Percentiles rank a stretch among this genome's conserved stretches.
These are phyloP conservation scores for Orthonychiurus folsomi DNA, from an alignment of 2,888 invertebrate genomes.

Conservation along the genomic window DNA sequence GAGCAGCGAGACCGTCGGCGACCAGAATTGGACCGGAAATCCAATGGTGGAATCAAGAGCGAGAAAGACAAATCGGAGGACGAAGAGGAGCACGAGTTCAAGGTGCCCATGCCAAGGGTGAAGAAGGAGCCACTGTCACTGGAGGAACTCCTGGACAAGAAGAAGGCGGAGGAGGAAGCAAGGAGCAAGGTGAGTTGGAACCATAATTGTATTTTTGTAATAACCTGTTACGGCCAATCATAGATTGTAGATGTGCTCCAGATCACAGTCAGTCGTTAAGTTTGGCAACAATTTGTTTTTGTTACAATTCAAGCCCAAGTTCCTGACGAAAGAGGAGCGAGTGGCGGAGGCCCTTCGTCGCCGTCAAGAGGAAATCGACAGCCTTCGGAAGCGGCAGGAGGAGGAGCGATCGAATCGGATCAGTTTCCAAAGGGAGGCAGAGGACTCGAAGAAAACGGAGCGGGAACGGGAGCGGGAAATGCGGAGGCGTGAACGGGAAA, in stretches of 20 bases:
- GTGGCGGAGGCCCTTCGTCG: slow-evolving; percentile 78
- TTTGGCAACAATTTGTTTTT: too few relatives aligned
- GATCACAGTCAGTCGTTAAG: too few relatives aligned
- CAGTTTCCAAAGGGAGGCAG: slow-evolving; percentile 46
- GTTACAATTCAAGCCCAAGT: slow-evolving; percentile 66
- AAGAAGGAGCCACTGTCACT: slow-evolving; percentile 84
- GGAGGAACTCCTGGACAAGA: slow-evolving; percentile 89
- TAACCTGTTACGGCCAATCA: too few relatives aligned
- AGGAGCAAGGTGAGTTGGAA: slow-evolving; percentile 62
- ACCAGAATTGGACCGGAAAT: too few relatives aligned
- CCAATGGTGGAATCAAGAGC: too few relatives aligned
- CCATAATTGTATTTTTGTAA: not conserved
- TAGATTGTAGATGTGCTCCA: too few relatives aligned
- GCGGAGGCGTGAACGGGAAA: slow-evolving; percentile 36
- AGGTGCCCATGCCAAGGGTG: slow-evolving; percentile 24
- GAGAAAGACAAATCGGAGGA: slow-evolving; percentile 43
- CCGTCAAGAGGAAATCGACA: slow-evolving; percentile 80
- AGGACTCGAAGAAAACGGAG: slow-evolving; percentile 36
- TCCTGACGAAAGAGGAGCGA: slow-evolving; percentile 91
- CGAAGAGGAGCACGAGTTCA: slow-evolving; percentile 43
- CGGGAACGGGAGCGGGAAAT: slow-evolving; percentile 38
- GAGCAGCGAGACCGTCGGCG: too few relatives aligned
- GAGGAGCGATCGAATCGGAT: slow-evolving; percentile 58
- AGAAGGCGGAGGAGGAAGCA: slow-evolving; percentile 90
- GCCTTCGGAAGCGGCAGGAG: slow-evolving; percentile 61